Percentiles rank a stretch among this genome's conserved stretches.
Evolutionary conservation across 2,113 vertebrate genomes (phyloP).

Genomic region (Suricata suricatta): DNA sequence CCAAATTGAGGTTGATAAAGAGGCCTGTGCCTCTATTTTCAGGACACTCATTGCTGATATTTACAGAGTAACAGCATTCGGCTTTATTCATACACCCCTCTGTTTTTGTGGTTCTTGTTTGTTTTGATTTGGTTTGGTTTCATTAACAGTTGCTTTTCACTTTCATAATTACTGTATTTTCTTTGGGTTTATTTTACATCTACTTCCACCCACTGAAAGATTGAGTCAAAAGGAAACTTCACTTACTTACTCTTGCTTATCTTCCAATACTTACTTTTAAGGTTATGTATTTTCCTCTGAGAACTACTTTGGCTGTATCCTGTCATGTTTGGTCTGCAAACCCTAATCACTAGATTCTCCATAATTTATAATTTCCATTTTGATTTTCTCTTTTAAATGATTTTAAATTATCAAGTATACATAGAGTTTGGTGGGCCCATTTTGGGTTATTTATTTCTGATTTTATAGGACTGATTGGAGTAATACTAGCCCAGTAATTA

Average conservation of each 20-base stretch:
- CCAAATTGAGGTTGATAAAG: background rate
- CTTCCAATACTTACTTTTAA: background rate
- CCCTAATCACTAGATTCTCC: background rate
- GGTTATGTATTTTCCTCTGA: constrained; percentile 28
- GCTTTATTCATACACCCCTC: background rate
- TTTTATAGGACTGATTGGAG: background rate
- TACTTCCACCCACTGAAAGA: background rate
- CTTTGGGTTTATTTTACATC: background rate
- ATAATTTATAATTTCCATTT: background rate
- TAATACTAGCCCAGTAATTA: background rate
- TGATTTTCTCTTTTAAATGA: constrained; percentile 15
- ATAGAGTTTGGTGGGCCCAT: background rate
- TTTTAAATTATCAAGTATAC: background rate
- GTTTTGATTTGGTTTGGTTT: background rate
- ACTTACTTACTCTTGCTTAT: background rate
- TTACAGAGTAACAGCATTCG: background rate
- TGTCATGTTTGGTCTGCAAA: background rate
- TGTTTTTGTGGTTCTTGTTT: background rate
- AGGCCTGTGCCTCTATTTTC: background rate
- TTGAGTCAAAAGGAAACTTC: background rate
- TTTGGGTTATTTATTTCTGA: background rate
- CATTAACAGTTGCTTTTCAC: background rate
- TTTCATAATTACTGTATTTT: background rate
- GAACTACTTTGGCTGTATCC: constrained; percentile 6
- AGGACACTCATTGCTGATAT: background rate